Conservation (phyloP, 2,797 vertebrate species). For the Cephalopachus bancanus region DNA sequence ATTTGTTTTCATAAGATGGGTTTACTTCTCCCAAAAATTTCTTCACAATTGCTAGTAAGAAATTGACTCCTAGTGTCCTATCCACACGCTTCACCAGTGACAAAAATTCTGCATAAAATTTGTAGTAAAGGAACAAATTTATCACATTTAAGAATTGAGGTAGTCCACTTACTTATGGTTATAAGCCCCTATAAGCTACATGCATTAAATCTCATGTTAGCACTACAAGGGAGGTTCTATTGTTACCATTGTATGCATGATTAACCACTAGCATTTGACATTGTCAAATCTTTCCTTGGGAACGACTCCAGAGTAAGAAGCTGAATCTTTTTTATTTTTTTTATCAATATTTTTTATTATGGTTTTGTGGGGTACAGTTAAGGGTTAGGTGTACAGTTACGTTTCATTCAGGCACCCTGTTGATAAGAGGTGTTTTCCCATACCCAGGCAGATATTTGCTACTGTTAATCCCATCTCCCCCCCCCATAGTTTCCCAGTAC, state of each 20-base stretch:
- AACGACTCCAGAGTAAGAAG: neutral
- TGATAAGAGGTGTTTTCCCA: too few species aligned
- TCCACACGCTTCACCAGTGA: neutral
- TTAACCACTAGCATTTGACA: neutral
- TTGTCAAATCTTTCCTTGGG: neutral
- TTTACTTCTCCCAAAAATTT: neutral
- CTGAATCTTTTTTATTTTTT: too few species aligned
- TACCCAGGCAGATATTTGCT: too few species aligned
- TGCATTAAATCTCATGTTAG: neutral
- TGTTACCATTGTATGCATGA: neutral
- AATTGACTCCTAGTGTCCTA: neutral
- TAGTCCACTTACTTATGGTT: neutral
- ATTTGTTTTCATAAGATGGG: neutral
- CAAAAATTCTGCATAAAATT: neutral
- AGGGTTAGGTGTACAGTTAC: too few species aligned
- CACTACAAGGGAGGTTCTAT: neutral
- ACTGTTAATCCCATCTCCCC: too few species aligned
- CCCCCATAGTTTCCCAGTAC: too few species aligned
- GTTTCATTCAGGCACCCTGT: too few species aligned
- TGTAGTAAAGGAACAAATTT: neutral
- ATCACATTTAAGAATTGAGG: neutral
- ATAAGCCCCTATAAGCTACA: neutral
- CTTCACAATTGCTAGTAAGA: neutral
- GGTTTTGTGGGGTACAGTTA: too few species aligned
- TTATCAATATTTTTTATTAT: too few species aligned